Conservation (phyloP, 2,888 invertebrate genomes). For the Panzeria rudis region DNA sequence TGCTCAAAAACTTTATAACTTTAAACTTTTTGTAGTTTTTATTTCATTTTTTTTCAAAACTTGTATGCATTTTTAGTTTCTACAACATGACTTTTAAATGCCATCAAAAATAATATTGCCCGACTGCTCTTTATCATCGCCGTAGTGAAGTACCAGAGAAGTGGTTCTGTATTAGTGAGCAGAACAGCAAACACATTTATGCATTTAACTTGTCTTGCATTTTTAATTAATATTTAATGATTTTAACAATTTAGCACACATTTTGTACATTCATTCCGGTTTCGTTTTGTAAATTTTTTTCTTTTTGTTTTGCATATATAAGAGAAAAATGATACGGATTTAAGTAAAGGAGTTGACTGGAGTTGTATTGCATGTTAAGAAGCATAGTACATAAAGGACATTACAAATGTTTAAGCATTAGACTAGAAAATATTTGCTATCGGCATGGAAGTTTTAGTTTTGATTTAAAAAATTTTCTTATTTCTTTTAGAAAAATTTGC, state of each 20-base stretch:
- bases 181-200: conserved; percentile 36
- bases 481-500: background rate
- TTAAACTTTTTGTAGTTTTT: conserved; percentile 37
- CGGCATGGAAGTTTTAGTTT: too few species aligned
- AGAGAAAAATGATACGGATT: conserved; percentile 27
- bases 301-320: background rate
- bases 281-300: conserved; percentile 1
- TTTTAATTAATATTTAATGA: conserved; percentile 76
- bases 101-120: conserved; percentile 33
- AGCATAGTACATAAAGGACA: background rate
- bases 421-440: too few species aligned
- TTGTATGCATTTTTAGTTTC: conserved; percentile 42
- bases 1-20: conserved; percentile 50
- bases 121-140: background rate
- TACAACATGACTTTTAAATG: conserved; percentile 56
- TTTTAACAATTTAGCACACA: conserved; percentile 74
- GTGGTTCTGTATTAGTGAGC: background rate
- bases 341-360: background rate
- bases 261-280: conserved; percentile 57
- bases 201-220: conserved; percentile 69
- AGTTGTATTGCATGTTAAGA: background rate
- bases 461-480: background rate
- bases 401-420: background rate
- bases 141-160: background rate
- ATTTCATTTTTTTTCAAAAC: conserved; percentile 17